Percentiles rank a stretch among this genome's conserved stretches.
Evolutionary conservation across 1,140 invertebrate genomes (phyloP).

Genomic region (Drosophila repletoides): DNA sequence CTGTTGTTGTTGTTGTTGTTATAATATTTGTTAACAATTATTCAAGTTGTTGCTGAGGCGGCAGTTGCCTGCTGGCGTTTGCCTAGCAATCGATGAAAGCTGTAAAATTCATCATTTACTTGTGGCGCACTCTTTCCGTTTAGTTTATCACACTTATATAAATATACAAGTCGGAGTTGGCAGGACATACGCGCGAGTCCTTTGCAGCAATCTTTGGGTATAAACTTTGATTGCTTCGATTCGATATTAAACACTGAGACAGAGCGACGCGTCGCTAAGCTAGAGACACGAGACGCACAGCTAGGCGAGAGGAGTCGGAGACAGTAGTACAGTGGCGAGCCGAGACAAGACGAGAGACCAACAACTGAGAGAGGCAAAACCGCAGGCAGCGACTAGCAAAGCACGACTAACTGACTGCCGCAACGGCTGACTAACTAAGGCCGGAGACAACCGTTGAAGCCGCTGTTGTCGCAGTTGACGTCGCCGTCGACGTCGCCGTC

Average conservation of each 20-base stretch:
- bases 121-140: neutral
- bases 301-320: neutral
- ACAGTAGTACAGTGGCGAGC: slow-evolving; percentile 1
- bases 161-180: no score
- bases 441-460: slow-evolving; percentile 24
- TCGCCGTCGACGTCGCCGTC: slow-evolving; percentile 3
- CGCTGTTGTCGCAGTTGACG: slow-evolving; percentile 8
- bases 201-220: slow-evolving; percentile 15
- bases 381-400: slow-evolving; percentile 68
- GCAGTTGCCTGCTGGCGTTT: slow-evolving; percentile 8
- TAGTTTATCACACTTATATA: slow-evolving; percentile 17
- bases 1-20: neutral
- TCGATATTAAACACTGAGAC: neutral
- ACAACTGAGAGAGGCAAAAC: slow-evolving; percentile 49
- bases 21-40: slow-evolving; percentile 24
- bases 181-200: slow-evolving; percentile 21
- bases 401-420: slow-evolving; percentile 73
- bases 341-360: slow-evolving; percentile 20
- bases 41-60: slow-evolving; percentile 16
- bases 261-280: neutral
- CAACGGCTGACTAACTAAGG: slow-evolving; percentile 64
- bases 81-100: slow-evolving; percentile 22
- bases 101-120: slow-evolving; percentile 32
- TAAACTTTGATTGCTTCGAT: no score
- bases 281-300: neutral